Evolutionary conservation across 2,797 vertebrate species (phyloP).

Genomic region (Chloroceryle inda): DNA sequence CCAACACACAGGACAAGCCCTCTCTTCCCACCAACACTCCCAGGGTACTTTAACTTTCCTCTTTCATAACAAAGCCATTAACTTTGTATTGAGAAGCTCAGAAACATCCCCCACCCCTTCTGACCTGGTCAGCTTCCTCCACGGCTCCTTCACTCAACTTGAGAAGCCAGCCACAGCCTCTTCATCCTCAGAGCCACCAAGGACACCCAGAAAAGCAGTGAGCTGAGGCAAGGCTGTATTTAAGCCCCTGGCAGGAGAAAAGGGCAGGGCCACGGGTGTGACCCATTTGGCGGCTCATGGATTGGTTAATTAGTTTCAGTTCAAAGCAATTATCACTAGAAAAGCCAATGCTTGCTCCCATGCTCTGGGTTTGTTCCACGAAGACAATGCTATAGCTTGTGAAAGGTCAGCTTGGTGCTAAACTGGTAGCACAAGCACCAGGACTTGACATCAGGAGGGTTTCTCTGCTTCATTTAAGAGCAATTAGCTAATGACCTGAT

Average conservation of each 20-base stretch:
- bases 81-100: background rate
- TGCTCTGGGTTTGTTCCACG: background rate
- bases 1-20: background rate
- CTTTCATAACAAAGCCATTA: background rate
- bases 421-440: background rate
- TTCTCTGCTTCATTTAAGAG: background rate
- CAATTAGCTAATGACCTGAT: background rate
- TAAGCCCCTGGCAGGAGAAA: background rate
- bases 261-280: background rate
- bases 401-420: background rate
- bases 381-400: background rate
- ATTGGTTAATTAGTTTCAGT: background rate
- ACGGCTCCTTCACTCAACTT: background rate
- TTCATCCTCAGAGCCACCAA: background rate
- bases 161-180: background rate
- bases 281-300: background rate
- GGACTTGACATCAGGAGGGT: background rate
- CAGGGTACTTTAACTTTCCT: background rate
- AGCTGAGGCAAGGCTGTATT: background rate
- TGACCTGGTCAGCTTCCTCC: background rate
- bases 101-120: background rate
- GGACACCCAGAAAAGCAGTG: background rate
- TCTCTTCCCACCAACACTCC: background rate
- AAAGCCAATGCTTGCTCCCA: background rate
- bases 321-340: background rate